Percentiles rank a stretch among this genome's conserved stretches.
These are phyloP conservation scores for Timandra comae DNA, from an alignment of 2,888 invertebrate species.

Conservation along the genomic window DNA sequence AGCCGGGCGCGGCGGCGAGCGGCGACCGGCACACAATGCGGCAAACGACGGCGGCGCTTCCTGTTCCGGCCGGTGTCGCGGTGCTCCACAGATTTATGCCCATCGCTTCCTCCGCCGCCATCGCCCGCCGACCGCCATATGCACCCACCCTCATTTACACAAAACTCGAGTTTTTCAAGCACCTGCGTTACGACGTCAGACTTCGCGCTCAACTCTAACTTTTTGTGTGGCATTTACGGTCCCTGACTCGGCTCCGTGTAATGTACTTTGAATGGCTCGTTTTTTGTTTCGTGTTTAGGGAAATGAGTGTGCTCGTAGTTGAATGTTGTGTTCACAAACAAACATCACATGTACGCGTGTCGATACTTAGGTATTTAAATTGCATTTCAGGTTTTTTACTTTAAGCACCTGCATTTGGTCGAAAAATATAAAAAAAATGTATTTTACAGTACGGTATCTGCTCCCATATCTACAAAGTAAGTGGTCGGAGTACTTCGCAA, in stretches of 20 bases:
- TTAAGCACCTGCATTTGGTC: no score
- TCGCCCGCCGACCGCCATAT: conserved; percentile 57
- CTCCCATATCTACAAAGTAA: no score
- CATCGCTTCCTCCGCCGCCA: conserved; percentile 66
- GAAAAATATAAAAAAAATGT: no score
- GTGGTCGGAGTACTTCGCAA: no score
- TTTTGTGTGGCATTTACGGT: conserved; percentile 41
- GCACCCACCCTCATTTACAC: conserved; percentile 72
- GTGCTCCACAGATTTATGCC: conserved; percentile 72
- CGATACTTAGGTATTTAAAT: no score
- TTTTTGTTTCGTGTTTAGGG: no score
- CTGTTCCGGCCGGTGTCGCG: conserved; percentile 73
- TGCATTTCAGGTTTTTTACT: no score
- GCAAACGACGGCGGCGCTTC: conserved; percentile 74
- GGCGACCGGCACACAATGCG: conserved; percentile 74
- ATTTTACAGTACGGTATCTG: no score
- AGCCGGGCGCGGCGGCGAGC: conserved; percentile 69
- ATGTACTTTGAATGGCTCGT: no score
- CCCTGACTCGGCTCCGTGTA: conserved; percentile 20
- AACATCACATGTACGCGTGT: no score
- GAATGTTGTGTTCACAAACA: no score
- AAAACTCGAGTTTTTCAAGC: conserved; percentile 71
- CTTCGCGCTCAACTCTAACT: conserved; percentile 8
- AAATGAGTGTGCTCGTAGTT: no score
- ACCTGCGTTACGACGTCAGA: conserved; percentile 56